Evolutionary conservation across 2,797 vertebrate species (phyloP).

Genomic region (Sebastiscus tertius): DNA sequence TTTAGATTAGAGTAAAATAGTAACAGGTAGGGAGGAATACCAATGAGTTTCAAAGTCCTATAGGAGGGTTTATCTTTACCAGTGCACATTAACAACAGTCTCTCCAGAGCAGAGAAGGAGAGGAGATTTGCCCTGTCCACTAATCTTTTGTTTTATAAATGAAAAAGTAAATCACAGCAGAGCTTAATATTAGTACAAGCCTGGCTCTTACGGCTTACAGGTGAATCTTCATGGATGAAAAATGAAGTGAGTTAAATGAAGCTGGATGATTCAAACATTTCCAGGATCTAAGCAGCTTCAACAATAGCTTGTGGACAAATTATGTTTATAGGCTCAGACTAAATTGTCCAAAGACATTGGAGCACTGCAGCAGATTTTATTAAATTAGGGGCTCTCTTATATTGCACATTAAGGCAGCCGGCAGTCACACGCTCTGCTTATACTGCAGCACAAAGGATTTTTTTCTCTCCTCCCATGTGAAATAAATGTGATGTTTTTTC

Average conservation of each 20-base stretch:
- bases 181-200: not conserved
- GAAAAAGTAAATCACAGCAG: not conserved
- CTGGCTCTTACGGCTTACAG: not conserved
- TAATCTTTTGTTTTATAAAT: constrained; percentile 21
- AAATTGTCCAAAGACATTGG: not conserved
- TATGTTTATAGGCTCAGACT: not conserved
- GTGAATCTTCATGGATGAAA: not conserved
- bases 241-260: not conserved
- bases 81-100: constrained; percentile 14
- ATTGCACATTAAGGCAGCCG: constrained; percentile 2
- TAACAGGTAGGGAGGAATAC: constrained; percentile 56
- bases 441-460: not conserved
- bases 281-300: not conserved
- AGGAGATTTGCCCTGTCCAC: not conserved
- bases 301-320: not conserved
- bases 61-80: constrained; percentile 17
- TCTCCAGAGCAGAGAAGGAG: not conserved
- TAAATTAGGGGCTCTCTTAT: not conserved
- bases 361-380: not conserved
- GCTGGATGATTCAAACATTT: not conserved
- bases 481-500: not conserved
- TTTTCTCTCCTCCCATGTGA: not conserved
- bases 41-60: constrained; percentile 44
- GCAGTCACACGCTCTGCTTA: not conserved
- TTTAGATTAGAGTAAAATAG: constrained; percentile 67